Conservation (phyloP, 2,888 invertebrate genomes). For the Tipula vernalis region DNA sequence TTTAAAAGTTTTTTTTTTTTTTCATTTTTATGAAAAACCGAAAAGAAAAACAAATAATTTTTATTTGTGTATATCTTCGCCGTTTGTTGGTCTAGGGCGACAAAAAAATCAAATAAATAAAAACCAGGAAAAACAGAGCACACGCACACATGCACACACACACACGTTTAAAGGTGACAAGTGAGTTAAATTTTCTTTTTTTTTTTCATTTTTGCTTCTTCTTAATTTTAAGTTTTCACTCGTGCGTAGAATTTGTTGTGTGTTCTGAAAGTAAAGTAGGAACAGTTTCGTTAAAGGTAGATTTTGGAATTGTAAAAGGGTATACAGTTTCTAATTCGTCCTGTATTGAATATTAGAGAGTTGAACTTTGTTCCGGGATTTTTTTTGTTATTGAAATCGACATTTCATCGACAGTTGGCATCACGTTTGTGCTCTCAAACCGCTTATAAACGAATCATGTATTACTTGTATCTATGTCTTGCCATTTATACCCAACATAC, state of each 20-base stretch:
- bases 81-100: neutral
- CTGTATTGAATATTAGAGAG: too few species aligned
- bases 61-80: neutral
- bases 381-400: too few species aligned
- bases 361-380: too few species aligned
- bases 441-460: too few species aligned
- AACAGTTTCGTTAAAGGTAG: neutral
- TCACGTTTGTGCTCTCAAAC: too few species aligned
- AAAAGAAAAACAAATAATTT: neutral
- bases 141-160: neutral
- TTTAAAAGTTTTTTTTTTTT: neutral
- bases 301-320: neutral
- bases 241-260: neutral
- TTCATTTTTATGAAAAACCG: neutral
- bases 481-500: too few species aligned
- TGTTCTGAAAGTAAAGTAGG: neutral
- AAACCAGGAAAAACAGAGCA: neutral
- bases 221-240: neutral
- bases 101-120: neutral
- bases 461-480: too few species aligned
- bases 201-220: neutral
- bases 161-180: neutral
- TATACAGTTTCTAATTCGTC: too few species aligned
- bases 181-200: neutral
- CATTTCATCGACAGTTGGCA: too few species aligned